Percentiles rank a stretch among this genome's conserved stretches.
Evolutionary conservation across 1,140 invertebrate genomes (phyloP).

Genomic region (Ditylenchus dipsaci): DNA sequence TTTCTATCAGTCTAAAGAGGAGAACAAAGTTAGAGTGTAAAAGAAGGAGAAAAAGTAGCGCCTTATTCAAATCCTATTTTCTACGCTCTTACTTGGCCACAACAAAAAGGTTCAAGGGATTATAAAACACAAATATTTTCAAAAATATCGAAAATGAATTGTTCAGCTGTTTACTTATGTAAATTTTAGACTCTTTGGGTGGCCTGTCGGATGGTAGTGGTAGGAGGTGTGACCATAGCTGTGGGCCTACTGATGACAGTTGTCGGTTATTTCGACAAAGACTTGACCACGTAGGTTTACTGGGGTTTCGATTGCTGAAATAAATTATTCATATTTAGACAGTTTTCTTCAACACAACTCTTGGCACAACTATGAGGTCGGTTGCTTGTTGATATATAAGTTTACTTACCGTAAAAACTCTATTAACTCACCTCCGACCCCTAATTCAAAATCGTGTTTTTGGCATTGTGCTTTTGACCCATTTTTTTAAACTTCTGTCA

Average conservation of each 20-base stretch:
- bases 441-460: no score
- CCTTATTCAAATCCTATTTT: no score
- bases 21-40: neutral
- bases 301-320: neutral
- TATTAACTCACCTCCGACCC: no score
- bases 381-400: no score
- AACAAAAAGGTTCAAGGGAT: no score
- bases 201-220: constrained; percentile 50
- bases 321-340: constrained; percentile 5
- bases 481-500: no score
- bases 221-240: constrained; percentile 47
- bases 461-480: no score
- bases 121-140: no score
- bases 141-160: no score
- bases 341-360: constrained; percentile 26
- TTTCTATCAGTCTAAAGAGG: neutral
- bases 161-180: no score
- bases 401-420: no score
- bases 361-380: constrained; percentile 1
- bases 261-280: constrained; percentile 53
- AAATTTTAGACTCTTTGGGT: constrained; percentile 52
- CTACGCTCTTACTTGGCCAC: no score
- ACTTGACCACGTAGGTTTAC: constrained; percentile 45
- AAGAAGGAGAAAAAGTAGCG: neutral
- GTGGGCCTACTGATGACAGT: constrained; percentile 53